Base-by-base conservation (phyloP, 2,113 vertebrate species). In the Xyliphius kryptos region DNA sequence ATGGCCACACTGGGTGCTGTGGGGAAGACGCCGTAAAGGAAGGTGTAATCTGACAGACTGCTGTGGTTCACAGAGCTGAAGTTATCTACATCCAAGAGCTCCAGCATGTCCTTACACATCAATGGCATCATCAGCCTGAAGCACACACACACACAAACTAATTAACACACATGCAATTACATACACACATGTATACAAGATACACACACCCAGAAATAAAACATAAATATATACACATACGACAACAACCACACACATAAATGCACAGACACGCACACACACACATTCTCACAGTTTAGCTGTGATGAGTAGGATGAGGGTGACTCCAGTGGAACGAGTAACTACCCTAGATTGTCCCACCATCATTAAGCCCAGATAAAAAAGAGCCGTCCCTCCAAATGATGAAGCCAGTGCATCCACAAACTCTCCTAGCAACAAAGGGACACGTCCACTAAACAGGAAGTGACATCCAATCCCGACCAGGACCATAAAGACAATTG, bases 351-450 rank as follows among this genome's bases (percentile, higher is more conserved):
- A 90, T 79, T 97, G 94, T 56, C 94, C 95, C n/a, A 97, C 94
- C 95, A 99, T 98, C 3, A 89, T 91, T 50, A 99, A 86, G 64
- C 96, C 96, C 46, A 99, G 88, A 74, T 99, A 99, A 89, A 99
- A 99, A 62, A 97, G 87, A 1, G 95, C 95, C 0, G 94, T 85
- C 48, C 94, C 96, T 74, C 95, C 92, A 61, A 97, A 99, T 7
- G 94, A 97, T 76, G 92, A 91, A 40, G 85, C 95, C 16, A 99
- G 82, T 68, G 94, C 93, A 3, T 99, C 91, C 16, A 99, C 89
- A 79, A 99, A 97, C 77, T 91, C 90, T 53, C 86, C 89, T 58
- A 97, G 83, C 76, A 94, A 89, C 1, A 79, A 77, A 0, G 94
- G 95, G 63, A 99, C 90, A 78, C 75, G 89, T 79, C 89, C 91